Base-by-base conservation (phyloP, 2,113 vertebrate genomes). In the Clupea harengus region DNA sequence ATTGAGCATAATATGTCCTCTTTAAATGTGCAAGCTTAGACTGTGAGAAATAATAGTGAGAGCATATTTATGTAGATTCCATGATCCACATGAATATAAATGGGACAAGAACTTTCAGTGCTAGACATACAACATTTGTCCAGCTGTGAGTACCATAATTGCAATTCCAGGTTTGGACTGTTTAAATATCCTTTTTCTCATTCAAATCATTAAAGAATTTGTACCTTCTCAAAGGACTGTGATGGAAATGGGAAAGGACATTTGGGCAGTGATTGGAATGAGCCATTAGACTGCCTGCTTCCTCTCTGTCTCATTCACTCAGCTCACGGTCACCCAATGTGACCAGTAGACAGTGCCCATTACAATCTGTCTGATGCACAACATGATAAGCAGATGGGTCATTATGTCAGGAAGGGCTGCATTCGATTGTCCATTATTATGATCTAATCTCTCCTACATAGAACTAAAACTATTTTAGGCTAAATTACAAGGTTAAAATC, bases 131-230 rank as follows among this genome's bases (percentile, higher is more conserved):
- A 57, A 20, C 20, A 13, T 52, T 11, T 17, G 50, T 52, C 50
- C 50, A 52, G 50, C 50, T 81, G 32, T 81, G 25, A 45, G 17
- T 83, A 17, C 45, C 45, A 57, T 13, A 57, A 46, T 46, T 72
- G 85, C 25, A 47, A 45, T 78, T 57, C 72, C 18, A 52, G 84
- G 22, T 72, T 47, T 80, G 60, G 45, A 57, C 45, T 54, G 45
- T 81, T 60, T 80, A 57, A 20, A 57, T 57, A 57, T 18, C 15
- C 17, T 1, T 57, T 57, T 57, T 57, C 17, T 17, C 4, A 20
- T 57, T 18, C 3, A 57, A 57, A 57, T 57, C 84, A 81, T 28
- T 67, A 25, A 85, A 85, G 47, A 52, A 60, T 81, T 45, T 86
- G 25, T 82, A 20, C 18, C 52, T 17, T 86, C 39, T 39, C 4